Evolutionary conservation across 2,888 invertebrate species (phyloP), one percentile per base, ranked within the genome.

Genomic region (Molorchus minor): DNA sequence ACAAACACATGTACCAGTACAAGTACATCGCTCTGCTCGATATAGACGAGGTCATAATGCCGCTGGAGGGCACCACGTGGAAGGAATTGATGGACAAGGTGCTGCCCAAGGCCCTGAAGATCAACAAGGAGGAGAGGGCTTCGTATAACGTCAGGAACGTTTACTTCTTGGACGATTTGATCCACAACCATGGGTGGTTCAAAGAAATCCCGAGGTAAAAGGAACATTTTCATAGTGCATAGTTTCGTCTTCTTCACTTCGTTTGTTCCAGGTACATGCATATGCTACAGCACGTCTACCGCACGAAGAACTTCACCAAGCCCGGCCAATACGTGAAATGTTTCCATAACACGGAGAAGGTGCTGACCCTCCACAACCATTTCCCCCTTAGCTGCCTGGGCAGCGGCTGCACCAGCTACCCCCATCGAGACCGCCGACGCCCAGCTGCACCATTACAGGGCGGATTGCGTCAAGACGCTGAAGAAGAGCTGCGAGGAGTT

Each of bases 31-130:
- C 93, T n/a, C 83, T 97, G 58, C 84, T 96, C 51, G 97, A 97
- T 79, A 92, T 94, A 66, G 97, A 97, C 81, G 97, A 97, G 81
- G 92, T 96, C 55, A 95, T 97, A 71, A 94, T 97, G 88, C 96
- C 96, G 4, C 83, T 91, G 69, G 86, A 88, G 70, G 86, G 86
- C 63, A 79, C 79, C 3, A 84, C 85, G 0, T 97, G 96, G 95
- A 83, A 84, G 49, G 87, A 88, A 65, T 83, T 96, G 62, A 89
- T 96, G 91, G 83, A 84, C 47, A 87, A 88, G 64, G 76, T 80
- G 1, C 79, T 90, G 68, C 84, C 86, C 0, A 89, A 90, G 75
- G 87, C 91, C 1, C 81, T 89, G 47, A 87, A 88, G 64, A 83
- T 88, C 10, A 86, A 87, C 53, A 84, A 87, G 75, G 86, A 86